Evolutionary conservation across 2,113 vertebrate genomes (phyloP), one percentile per base, ranked within the genome.

Genomic region (Puffinus mauretanicus): DNA sequence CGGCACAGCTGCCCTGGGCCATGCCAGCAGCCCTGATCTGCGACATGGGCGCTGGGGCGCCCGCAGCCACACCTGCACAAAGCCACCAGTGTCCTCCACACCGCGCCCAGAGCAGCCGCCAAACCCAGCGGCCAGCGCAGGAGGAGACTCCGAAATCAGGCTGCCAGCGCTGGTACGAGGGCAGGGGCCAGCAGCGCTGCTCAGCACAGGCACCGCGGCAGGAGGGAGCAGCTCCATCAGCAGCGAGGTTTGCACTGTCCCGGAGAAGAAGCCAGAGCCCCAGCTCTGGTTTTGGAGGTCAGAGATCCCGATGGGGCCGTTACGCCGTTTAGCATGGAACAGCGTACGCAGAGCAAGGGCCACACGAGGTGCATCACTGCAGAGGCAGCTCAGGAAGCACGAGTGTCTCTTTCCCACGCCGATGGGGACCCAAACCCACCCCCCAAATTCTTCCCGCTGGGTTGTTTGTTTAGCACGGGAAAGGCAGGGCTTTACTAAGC

Each of bases 381-480:
- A 9, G 52, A 18, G 71, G 86, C 22, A 32, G 72, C 80, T 34
- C 29, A 2, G 38, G 38, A 32, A 66, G 49, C 47, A 19, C 4
- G 1, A 9, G 16, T 1, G 9, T 5, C 66, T 27, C 73, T 5
- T 24, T 65, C 58, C 51, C 20, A 20, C 9, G 5, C 24, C 2
- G 54, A 44, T 13, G 57, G 72, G 71, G 82, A 57, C 95, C 92
- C 75, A 60, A 82, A 67, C 47, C 75, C 69, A 57, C 46, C 73
- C 65, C 26, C 69, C 61, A 19, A 44, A 42, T 51, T 46, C 78
- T 64, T 85, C 94, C 81, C 9, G 19, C 61, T 30, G 40, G 34
- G 90, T 79, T 82, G 80, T 93, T 94, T 94, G 80, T 78, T 92
- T 11, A 79, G 94, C 91, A 80, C 38, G 38, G 80, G 91, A 95